phyloP scores from a whole-genome alignment of 2,888 invertebrate species.

The Podabrus alpinus region DNA sequence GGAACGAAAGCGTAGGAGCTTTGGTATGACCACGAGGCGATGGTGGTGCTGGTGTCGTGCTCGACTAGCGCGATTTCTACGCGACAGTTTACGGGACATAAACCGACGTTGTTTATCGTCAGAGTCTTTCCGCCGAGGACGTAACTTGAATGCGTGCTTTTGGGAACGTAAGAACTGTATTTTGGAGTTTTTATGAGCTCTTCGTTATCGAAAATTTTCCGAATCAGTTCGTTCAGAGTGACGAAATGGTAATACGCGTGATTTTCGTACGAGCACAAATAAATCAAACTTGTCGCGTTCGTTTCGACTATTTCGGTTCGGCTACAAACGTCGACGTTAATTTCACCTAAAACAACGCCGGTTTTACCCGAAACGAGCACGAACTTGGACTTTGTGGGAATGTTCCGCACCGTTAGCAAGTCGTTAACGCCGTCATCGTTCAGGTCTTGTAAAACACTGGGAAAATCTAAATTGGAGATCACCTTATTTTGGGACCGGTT shows the following conservation, averaged over 20 bases:
- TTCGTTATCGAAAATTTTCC: conserved; percentile 27
- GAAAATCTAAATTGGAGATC: conserved; percentile 68
- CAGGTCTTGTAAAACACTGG: conserved; percentile 72
- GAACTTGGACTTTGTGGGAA: conserved; percentile 61
- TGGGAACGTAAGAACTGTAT: conserved; percentile 48
- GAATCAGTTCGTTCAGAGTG: conserved; percentile 32
- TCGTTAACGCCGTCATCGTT: conserved; percentile 74
- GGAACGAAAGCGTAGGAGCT: conserved; percentile 76
- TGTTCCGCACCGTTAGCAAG: conserved; percentile 61
- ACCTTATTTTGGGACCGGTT: conserved; percentile 60
- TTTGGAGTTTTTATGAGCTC: conserved; percentile 34
- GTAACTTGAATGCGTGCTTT: conserved; percentile 59
- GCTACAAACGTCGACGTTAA: conserved; percentile 63
- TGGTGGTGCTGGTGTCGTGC: conserved; percentile 56
- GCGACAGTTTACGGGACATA: conserved; percentile 71
- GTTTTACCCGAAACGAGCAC: conserved; percentile 72
- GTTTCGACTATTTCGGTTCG: conserved; percentile 62
- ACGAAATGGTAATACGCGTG: conserved; percentile 32
- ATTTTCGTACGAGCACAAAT: conserved; percentile 64
- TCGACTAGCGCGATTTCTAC: conserved; percentile 64
- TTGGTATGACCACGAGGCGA: conserved; percentile 62
- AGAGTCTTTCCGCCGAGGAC: conserved; percentile 66
- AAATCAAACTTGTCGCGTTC: conserved; percentile 50
- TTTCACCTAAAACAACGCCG: conserved; percentile 69
- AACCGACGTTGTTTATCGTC: conserved; percentile 72